Percentiles rank a stretch among this genome's conserved stretches.
Evolutionary conservation across 2,888 invertebrate genomes (phyloP).

Genomic region (Mythimna vitellina): DNA sequence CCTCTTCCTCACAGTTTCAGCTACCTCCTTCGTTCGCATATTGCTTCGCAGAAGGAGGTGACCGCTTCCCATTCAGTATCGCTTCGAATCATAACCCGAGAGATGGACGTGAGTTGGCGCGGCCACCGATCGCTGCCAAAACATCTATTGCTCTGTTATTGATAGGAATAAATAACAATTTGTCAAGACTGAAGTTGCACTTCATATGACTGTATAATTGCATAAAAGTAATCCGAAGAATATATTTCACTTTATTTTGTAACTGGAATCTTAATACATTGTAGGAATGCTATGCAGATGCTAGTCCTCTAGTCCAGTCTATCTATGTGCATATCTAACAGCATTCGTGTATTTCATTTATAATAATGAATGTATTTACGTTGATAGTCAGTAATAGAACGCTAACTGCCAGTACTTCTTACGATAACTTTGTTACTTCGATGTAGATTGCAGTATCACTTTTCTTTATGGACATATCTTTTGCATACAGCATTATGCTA

Average conservation of each 20-base stretch:
- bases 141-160: background rate
- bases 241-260: slow-evolving; percentile 8
- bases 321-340: slow-evolving; percentile 54
- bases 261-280: slow-evolving; percentile 20
- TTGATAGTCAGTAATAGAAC: slow-evolving; percentile 39
- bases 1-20: too few relatives aligned
- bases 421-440: slow-evolving; percentile 27
- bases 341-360: slow-evolving; percentile 40
- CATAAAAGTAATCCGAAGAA: background rate
- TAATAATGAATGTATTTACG: slow-evolving; percentile 44
- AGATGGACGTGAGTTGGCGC: too few relatives aligned
- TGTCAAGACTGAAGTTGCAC: background rate
- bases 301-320: slow-evolving; percentile 10
- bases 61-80: too few relatives aligned
- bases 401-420: slow-evolving; percentile 28
- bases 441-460: slow-evolving; percentile 22
- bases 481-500: slow-evolving; percentile 18
- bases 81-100: too few relatives aligned
- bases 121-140: too few relatives aligned
- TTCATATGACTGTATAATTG: background rate
- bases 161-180: background rate
- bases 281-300: slow-evolving; percentile 23
- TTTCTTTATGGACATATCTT: slow-evolving; percentile 31
- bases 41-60: too few relatives aligned
- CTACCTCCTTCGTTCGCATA: too few relatives aligned